Evolutionary conservation across 2,888 invertebrate genomes (phyloP).

Genomic region (Leptopilina syphax): DNA sequence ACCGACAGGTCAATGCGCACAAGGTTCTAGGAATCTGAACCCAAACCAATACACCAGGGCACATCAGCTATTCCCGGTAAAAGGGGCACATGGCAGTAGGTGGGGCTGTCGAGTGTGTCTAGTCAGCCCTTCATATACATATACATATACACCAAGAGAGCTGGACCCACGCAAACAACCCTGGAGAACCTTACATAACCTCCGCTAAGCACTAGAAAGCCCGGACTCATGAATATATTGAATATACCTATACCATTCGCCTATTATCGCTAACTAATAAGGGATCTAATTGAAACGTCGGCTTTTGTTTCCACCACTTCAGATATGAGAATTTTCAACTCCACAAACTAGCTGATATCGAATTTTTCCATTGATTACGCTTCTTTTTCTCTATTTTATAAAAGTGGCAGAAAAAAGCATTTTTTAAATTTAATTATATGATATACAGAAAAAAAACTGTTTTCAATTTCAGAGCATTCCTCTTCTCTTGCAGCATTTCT

Average conservation of each 20-base stretch:
- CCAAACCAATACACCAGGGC: conserved; percentile 50
- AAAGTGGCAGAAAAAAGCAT: too few relatives aligned
- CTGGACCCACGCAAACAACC: conserved; percentile 74
- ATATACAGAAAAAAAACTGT: too few relatives aligned
- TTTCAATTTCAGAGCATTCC: too few relatives aligned
- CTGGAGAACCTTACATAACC: conserved; percentile 66
- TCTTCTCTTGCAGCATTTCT: too few relatives aligned
- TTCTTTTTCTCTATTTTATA: too few relatives aligned
- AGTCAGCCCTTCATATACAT: conserved; percentile 76
- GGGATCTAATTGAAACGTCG: conserved; percentile 75
- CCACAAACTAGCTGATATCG: not conserved
- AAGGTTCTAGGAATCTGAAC: conserved; percentile 53
- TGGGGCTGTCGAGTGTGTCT: conserved; percentile 66
- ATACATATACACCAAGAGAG: conserved; percentile 61
- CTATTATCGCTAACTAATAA: conserved; percentile 76
- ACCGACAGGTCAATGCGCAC: conserved; percentile 62
- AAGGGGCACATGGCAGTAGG: conserved; percentile 49
- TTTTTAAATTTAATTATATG: too few relatives aligned
- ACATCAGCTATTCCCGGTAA: conserved; percentile 46
- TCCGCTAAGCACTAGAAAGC: conserved; percentile 73
- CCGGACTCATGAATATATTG: conserved; percentile 52
- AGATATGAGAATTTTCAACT: not conserved
- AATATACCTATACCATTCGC: conserved; percentile 57
- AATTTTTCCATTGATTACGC: not conserved
- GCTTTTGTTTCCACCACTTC: conserved; percentile 63